Percentiles rank a stretch among this genome's conserved stretches.
phyloP scores from a whole-genome alignment of 2,113 vertebrate species.

The Catharus bicknelli region DNA sequence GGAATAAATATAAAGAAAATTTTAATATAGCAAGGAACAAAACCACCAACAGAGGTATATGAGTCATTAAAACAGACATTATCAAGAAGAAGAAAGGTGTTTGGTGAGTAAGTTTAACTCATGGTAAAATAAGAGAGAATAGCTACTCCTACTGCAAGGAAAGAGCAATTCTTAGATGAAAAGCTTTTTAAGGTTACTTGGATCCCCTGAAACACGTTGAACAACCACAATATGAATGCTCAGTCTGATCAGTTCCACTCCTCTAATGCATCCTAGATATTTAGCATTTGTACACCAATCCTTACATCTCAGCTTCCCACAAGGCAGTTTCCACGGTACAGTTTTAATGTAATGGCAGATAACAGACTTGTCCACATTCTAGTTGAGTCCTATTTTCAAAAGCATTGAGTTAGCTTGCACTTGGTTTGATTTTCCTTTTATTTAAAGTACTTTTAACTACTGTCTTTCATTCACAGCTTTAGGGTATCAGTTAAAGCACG shows the following conservation, averaged over 20 bases:
- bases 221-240: background rate
- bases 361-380: background rate
- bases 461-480: background rate
- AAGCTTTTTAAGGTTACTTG: background rate
- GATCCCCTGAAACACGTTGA: background rate
- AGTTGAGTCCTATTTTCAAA: background rate
- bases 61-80: background rate
- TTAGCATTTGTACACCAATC: background rate
- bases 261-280: background rate
- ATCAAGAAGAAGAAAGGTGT: background rate
- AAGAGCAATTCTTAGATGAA: background rate
- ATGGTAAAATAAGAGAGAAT: background rate
- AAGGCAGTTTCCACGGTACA: background rate
- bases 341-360: background rate
- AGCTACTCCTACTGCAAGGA: background rate
- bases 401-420: background rate
- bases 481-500: background rate
- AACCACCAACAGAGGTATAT: background rate
- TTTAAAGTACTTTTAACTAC: background rate
- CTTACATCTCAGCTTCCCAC: background rate
- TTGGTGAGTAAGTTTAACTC: background rate
- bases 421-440: background rate
- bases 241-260: background rate
- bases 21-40: background rate
- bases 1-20: slow-evolving; percentile 14